Evolutionary conservation across 2,113 vertebrate species (phyloP).

Genomic region (Chroicocephalus ridibundus): DNA sequence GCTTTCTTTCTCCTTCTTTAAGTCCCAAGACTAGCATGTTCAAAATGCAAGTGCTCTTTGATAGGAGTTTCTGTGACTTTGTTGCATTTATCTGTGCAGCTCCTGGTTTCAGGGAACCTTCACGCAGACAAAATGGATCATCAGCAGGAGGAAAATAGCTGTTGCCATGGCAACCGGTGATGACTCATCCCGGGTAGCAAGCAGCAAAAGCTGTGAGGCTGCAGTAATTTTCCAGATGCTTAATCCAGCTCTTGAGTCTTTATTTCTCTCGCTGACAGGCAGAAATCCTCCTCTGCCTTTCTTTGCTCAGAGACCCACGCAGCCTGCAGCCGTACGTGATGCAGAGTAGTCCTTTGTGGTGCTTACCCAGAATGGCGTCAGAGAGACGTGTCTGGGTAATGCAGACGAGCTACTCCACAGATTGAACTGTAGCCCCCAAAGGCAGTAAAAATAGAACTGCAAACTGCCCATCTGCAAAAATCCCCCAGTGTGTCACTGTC

Average conservation of each 20-base stretch:
- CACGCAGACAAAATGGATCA: slow-evolving; percentile 58
- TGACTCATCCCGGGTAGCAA: slow-evolving; percentile 68
- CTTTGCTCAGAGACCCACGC: background rate
- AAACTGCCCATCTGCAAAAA: slow-evolving; percentile 6
- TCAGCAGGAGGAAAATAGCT: slow-evolving; percentile 45
- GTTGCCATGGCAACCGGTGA: slow-evolving; percentile 66
- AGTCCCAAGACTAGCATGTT: background rate
- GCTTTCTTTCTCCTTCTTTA: background rate
- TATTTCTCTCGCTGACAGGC: slow-evolving; percentile 7
- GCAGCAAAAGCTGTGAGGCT: slow-evolving; percentile 61
- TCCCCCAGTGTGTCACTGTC: background rate
- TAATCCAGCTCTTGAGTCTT: slow-evolving; percentile 13
- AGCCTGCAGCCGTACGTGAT: slow-evolving; percentile 22
- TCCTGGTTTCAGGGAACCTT: slow-evolving; percentile 61
- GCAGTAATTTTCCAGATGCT: slow-evolving; percentile 82
- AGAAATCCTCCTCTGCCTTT: slow-evolving; percentile 14
- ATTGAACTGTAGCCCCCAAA: background rate
- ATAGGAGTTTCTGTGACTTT: slow-evolving; percentile 10
- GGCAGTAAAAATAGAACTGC: slow-evolving; percentile 17
- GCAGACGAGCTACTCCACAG: background rate
- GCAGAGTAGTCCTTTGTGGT: background rate
- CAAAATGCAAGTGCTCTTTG: background rate
- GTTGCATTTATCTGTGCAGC: slow-evolving; percentile 31
- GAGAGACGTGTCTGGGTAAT: background rate
- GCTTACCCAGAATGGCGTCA: background rate